phyloP scores from a whole-genome alignment of 2,888 invertebrate genomes.

The Ichneumon xanthorius region DNA sequence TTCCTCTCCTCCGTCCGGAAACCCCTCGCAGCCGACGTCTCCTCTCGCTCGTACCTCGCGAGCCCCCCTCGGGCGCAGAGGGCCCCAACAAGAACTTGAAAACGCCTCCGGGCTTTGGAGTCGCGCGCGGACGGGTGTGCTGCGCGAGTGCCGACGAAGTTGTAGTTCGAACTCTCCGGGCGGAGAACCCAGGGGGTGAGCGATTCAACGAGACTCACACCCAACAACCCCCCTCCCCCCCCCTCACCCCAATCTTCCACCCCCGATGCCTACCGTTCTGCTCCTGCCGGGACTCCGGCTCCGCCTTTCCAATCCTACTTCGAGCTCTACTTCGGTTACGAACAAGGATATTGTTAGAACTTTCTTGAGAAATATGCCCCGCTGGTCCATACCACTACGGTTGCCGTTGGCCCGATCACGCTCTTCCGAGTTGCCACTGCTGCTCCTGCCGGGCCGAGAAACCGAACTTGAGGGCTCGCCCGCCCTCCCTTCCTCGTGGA shows the following conservation, averaged over 20 bases:
- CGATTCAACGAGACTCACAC: slow-evolving; percentile 54
- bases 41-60: slow-evolving; percentile 31
- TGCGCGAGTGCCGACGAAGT: slow-evolving; percentile 50
- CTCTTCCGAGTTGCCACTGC: slow-evolving; percentile 55
- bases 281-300: slow-evolving; percentile 45
- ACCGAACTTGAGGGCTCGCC: slow-evolving; percentile 33
- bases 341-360: slow-evolving; percentile 68
- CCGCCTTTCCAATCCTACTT: slow-evolving; percentile 66
- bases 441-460: slow-evolving; percentile 31
- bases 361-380: slow-evolving; percentile 68
- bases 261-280: slow-evolving; percentile 37
- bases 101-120: slow-evolving; percentile 60
- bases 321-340: slow-evolving; percentile 63
- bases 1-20: slow-evolving; percentile 8
- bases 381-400: slow-evolving; percentile 43
- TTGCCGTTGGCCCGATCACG: slow-evolving; percentile 35
- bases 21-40: slow-evolving; percentile 35
- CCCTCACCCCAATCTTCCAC: too few relatives aligned
- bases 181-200: slow-evolving; percentile 39
- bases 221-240: neutral
- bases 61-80: slow-evolving; percentile 22
- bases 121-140: slow-evolving; percentile 37
- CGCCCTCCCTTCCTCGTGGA: slow-evolving; percentile 8
- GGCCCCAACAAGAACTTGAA: slow-evolving; percentile 55
- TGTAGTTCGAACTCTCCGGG: slow-evolving; percentile 53